Evolutionary conservation across 2,888 invertebrate species (phyloP).

Genomic region (Phyllotreta striolata): DNA sequence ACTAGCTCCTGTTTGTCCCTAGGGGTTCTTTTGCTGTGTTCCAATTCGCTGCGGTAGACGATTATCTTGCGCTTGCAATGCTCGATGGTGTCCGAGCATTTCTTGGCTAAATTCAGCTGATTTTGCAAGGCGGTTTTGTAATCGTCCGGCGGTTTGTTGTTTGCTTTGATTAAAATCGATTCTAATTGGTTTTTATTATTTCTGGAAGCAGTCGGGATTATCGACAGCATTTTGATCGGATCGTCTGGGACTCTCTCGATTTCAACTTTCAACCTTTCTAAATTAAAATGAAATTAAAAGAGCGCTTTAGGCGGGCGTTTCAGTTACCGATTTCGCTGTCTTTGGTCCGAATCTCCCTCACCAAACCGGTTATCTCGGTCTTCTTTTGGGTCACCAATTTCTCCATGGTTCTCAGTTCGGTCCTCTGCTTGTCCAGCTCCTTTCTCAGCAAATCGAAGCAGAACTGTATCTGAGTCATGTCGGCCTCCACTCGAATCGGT

Average conservation of each 20-base stretch:
- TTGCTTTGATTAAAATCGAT: neutral
- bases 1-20: slow-evolving; percentile 39
- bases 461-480: slow-evolving; percentile 54
- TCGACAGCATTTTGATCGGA: slow-evolving; percentile 14
- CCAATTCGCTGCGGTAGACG: slow-evolving; percentile 47
- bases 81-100: slow-evolving; percentile 48
- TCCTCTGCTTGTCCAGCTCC: slow-evolving; percentile 37
- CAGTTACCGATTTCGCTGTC: slow-evolving; percentile 40
- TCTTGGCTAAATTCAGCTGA: slow-evolving; percentile 51
- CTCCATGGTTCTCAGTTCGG: slow-evolving; percentile 9
- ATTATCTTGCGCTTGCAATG: slow-evolving; percentile 54
- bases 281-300: neutral
- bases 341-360: slow-evolving; percentile 23
- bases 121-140: slow-evolving; percentile 44
- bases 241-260: slow-evolving; percentile 38
- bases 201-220: neutral
- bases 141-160: slow-evolving; percentile 25
- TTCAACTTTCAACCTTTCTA: slow-evolving; percentile 34
- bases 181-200: neutral
- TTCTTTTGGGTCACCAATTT: slow-evolving; percentile 26
- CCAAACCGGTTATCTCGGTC: slow-evolving; percentile 20
- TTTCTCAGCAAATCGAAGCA: slow-evolving; percentile 56
- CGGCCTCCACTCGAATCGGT: slow-evolving; percentile 47
- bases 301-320: neutral
- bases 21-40: slow-evolving; percentile 4